phyloP scores from a whole-genome alignment of 1,140 invertebrate genomes.

The Orchestia grillus region DNA sequence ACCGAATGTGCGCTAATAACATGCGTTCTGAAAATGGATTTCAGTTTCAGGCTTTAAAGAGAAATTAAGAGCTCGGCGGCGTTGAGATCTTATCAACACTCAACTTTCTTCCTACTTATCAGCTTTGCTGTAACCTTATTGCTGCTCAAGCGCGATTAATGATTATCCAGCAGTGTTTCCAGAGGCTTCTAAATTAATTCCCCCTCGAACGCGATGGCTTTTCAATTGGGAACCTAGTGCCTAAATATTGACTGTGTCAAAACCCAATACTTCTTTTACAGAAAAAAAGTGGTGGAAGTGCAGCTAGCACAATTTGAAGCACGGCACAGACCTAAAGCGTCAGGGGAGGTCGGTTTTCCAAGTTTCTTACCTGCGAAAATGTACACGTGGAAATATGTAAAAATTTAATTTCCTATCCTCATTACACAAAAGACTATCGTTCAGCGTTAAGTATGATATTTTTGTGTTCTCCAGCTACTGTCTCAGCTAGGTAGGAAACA shows the following conservation, averaged over 20 bases:
- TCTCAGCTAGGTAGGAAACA: background rate
- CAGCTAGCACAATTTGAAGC: no score
- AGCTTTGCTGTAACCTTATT: no score
- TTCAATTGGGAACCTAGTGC: background rate
- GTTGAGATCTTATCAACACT: no score
- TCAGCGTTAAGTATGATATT: background rate
- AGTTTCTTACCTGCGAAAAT: background rate
- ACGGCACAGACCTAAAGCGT: no score
- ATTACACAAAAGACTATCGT: background rate
- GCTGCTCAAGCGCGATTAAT: no score
- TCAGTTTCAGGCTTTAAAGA: no score
- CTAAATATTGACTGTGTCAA: background rate
- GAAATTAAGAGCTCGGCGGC: no score
- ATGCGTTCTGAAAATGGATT: no score
- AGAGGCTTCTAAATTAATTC: conserved; percentile 25
- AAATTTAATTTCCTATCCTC: background rate
- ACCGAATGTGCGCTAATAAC: no score
- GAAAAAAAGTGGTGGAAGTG: background rate
- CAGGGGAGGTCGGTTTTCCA: background rate
- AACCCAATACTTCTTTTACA: background rate
- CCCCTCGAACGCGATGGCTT: background rate
- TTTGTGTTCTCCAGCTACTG: background rate
- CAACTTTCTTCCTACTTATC: no score
- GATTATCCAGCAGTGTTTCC: conserved; percentile 4
- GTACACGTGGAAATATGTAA: background rate